Conservation (phyloP, 2,888 invertebrate genomes). For the Parnassius apollo region DNA sequence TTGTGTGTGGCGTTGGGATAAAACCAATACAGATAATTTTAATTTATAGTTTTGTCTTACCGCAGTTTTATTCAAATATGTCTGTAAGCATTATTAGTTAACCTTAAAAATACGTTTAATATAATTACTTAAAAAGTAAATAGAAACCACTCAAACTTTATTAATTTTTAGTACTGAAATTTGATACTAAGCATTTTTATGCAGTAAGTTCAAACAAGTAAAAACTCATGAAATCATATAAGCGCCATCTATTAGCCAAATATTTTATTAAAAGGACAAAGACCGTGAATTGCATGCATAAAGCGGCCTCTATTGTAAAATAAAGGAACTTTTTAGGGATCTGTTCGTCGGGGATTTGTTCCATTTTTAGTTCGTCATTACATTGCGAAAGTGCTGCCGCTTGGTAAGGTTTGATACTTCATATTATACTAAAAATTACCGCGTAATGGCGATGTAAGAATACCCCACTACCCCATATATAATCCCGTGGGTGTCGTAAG, state of each 20-base stretch:
- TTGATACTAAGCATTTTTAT: too few relatives aligned
- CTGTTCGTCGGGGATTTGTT: background rate
- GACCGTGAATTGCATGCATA: background rate
- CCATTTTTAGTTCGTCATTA: background rate
- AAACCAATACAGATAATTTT: background rate
- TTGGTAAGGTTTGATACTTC: background rate
- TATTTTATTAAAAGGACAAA: background rate
- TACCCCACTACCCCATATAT: too few relatives aligned
- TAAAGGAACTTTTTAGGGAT: background rate
- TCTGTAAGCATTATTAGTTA: too few relatives aligned
- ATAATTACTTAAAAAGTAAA: too few relatives aligned
- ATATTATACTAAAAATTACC: background rate
- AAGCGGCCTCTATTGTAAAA: slow-evolving; percentile 17
- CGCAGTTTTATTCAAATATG: too few relatives aligned
- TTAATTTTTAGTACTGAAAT: too few relatives aligned
- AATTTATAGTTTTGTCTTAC: background rate
- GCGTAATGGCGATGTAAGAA: too few relatives aligned
- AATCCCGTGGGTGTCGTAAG: too few relatives aligned
- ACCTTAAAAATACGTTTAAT: too few relatives aligned
- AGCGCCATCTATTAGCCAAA: slow-evolving; percentile 16
- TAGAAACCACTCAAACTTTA: too few relatives aligned
- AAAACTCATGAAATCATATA: too few relatives aligned
- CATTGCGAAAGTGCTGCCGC: slow-evolving; percentile 18
- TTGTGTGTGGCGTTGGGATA: slow-evolving; percentile 9
- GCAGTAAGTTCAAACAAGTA: background rate